Evolutionary conservation across 2,888 invertebrate genomes (phyloP), one percentile per base, ranked within the genome.

Genomic region (Temnothorax ravouxi): DNA sequence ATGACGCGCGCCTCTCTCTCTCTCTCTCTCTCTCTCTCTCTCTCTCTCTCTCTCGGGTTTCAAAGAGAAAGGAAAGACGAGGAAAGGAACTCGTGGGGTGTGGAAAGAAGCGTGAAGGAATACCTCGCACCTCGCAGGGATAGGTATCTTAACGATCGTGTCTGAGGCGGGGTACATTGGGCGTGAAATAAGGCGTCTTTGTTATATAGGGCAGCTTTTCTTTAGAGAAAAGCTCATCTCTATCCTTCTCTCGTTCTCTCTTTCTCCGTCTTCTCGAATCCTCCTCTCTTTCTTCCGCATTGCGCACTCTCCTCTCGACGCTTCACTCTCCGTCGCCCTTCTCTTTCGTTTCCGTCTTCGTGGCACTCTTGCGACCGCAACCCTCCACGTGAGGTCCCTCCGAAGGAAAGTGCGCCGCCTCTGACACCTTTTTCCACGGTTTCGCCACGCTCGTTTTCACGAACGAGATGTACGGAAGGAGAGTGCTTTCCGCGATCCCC

Each of bases 111-210:
- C 66, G 74, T 67, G 79, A 71, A 52, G 87, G 82, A 85, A 80
- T 34, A 59, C 11, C 88, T 90, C 86, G 85, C 90, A 89, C 87
- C 87, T 87, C 88, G 89, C 89, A 86, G 90, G 92, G 92, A 93
- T 92, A 91, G 92, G 91, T 92, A 92, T 94, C 93, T 93, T 93
- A 93, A 93, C 92, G 93, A 93, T 93, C 93, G 89, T 92, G 93
- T 93, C 93, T 92, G 91, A 91, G 91, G 90, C 85, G 89, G 88
- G 89, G 88, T 92, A 93, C 91, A 93, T 93, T 91, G 92, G 91
- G 92, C 93, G 93, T 93, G 92, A 93, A 93, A 93, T 92, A 93
- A 91, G 91, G 90, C 90, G 90, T 90, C 91, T 91, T 93, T 93
- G 91, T 93, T 92, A n/a, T n/a, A n/a, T n/a, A 89, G 88, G 88